Evolutionary conservation across 2,888 invertebrate species (phyloP).

Genomic region (Pasiphila rectangulata): DNA sequence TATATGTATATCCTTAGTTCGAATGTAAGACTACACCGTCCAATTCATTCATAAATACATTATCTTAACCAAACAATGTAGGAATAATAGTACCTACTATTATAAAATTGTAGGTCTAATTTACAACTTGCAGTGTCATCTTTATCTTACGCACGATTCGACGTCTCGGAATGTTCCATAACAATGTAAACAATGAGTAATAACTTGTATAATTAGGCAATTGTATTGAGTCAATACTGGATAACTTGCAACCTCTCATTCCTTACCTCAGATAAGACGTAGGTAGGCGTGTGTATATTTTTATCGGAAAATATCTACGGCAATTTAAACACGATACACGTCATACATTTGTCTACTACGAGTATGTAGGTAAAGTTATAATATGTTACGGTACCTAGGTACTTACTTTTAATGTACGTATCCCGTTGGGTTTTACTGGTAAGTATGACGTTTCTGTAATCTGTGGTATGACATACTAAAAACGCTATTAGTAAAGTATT

Average conservation of each 20-base stretch:
- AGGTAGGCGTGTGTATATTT: conserved; percentile 28
- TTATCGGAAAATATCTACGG: conserved; percentile 28
- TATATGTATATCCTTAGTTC: too few species aligned
- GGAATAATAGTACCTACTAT: conserved; percentile 10
- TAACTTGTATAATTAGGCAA: conserved; percentile 12
- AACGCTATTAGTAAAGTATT: too few species aligned
- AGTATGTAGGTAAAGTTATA: neutral
- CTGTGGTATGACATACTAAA: too few species aligned
- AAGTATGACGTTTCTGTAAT: too few species aligned
- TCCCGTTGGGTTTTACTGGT: neutral
- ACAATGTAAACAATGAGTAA: conserved; percentile 33
- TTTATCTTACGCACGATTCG: conserved; percentile 9
- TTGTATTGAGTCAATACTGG: conserved; percentile 16
- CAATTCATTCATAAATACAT: conserved; percentile 20
- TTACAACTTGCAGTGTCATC: conserved; percentile 19
- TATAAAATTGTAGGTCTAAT: conserved; percentile 19
- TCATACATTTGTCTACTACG: neutral
- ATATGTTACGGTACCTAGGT: neutral
- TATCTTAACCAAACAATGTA: conserved; percentile 16
- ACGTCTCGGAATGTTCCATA: conserved; percentile 22
- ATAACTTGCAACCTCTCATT: conserved; percentile 3
- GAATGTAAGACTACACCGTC: conserved; percentile 9
- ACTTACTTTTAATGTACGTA: neutral
- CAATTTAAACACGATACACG: neutral
- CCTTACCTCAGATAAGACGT: conserved; percentile 31